phyloP scores from a whole-genome alignment of 2,888 invertebrate genomes.

The Pollenia amentaria region DNA sequence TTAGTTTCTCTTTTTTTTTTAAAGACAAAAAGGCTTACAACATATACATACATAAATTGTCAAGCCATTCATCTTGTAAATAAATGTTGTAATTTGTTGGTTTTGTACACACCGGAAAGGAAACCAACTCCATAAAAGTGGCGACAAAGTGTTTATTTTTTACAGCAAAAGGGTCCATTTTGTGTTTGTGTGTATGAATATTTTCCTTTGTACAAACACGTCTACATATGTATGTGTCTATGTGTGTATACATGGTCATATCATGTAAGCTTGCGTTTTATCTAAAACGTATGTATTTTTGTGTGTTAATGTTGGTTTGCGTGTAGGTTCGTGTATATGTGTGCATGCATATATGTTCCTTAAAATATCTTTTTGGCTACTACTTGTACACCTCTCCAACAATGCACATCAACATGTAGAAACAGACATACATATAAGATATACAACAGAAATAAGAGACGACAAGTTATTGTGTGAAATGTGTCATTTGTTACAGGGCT shows the following conservation, averaged over 20 bases:
- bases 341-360: conserved; percentile 46
- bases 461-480: conserved; percentile 73
- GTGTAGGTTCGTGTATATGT: not conserved
- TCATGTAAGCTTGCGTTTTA: conserved; percentile 59
- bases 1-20: not conserved
- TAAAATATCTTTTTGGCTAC: conserved; percentile 65
- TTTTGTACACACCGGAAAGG: conserved; percentile 76
- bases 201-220: not conserved
- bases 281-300: conserved; percentile 51
- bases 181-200: conserved; percentile 5
- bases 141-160: conserved; percentile 75
- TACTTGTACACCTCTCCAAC: conserved; percentile 55
- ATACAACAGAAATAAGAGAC: conserved; percentile 59
- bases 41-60: conserved; percentile 79
- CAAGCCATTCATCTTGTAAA: conserved; percentile 84
- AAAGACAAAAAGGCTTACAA: conserved; percentile 76
- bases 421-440: conserved; percentile 38
- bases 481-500: conserved; percentile 70
- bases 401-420: conserved; percentile 36
- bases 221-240: conserved; percentile 9
- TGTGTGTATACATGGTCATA: not conserved
- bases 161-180: conserved; percentile 53
- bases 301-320: conserved; percentile 1
- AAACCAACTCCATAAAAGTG: conserved; percentile 75
- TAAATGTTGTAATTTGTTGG: conserved; percentile 84